Conservation (phyloP, 2,888 invertebrate species). For the Villa cingulata region DNA sequence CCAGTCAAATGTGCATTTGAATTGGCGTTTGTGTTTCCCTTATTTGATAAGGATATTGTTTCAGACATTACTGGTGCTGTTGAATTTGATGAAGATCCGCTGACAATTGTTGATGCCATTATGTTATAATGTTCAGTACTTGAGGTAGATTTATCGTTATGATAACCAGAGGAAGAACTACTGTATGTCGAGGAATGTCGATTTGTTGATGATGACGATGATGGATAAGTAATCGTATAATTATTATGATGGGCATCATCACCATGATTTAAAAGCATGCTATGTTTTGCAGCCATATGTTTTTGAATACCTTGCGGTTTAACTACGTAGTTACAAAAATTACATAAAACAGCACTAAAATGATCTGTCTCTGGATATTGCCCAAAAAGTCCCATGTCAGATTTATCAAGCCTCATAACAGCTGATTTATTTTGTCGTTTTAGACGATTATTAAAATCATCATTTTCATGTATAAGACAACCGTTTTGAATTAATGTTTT, state of each 20-base stretch:
- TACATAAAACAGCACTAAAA: constrained; percentile 64
- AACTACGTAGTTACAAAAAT: constrained; percentile 60
- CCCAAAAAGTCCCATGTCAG: constrained; percentile 63
- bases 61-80: background rate
- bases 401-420: constrained; percentile 40
- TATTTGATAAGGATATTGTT: background rate
- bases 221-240: constrained; percentile 18
- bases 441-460: constrained; percentile 59
- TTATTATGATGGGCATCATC: constrained; percentile 15
- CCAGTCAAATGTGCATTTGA: background rate
- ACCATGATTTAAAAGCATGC: background rate
- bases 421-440: constrained; percentile 26
- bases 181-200: background rate
- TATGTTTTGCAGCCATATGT: constrained; percentile 51
- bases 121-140: background rate
- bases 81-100: background rate
- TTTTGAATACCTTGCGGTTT: constrained; percentile 64
- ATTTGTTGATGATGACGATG: background rate
- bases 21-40: background rate
- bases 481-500: constrained; percentile 1
- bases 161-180: background rate
- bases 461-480: constrained; percentile 16
- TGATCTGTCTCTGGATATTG: constrained; percentile 64
- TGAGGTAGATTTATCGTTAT: background rate
- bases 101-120: background rate